Evolutionary conservation across 1,140 invertebrate genomes (phyloP).

Genomic region (Apolygus lucorum): DNA sequence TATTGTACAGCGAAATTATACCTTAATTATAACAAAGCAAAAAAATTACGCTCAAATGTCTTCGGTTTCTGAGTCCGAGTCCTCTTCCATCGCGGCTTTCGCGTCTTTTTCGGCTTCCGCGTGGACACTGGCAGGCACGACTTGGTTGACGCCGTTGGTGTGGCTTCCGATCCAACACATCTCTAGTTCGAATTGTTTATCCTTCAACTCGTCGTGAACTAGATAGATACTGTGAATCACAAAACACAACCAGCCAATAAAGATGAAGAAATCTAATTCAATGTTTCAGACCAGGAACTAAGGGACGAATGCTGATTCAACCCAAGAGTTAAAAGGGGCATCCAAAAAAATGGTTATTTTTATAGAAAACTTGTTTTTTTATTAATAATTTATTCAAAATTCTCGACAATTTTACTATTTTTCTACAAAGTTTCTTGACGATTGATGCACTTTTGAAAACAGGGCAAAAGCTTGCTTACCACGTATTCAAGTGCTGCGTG

Average conservation of each 20-base stretch:
- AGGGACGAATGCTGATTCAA: too few relatives aligned
- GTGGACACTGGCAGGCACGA: conserved; percentile 56
- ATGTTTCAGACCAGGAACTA: too few relatives aligned
- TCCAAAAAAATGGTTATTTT: too few relatives aligned
- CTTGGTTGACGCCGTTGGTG: conserved; percentile 63
- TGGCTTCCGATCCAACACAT: conserved; percentile 90
- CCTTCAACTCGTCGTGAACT: conserved; percentile 96
- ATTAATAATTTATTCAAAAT: too few relatives aligned
- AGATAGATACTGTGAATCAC: conserved; percentile 91
- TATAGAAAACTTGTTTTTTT: too few relatives aligned
- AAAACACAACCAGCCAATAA: too few relatives aligned
- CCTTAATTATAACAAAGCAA: background rate
- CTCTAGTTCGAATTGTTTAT: conserved; percentile 96
- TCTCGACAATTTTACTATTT: too few relatives aligned
- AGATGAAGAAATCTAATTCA: conserved; percentile 32
- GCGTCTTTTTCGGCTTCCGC: conserved; percentile 70
- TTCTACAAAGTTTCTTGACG: too few relatives aligned
- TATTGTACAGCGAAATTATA: conserved; percentile 1
- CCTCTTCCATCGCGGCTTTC: conserved; percentile 70
- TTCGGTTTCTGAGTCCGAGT: conserved; percentile 75
- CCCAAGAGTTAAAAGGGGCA: too few relatives aligned
- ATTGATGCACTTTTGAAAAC: too few relatives aligned
- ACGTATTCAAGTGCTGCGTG: too few relatives aligned
- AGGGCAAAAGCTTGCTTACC: too few relatives aligned
- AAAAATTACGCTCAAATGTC: conserved; percentile 47